These are phyloP conservation scores for Rhinatrema bivittatum DNA, from an alignment of 2,797 vertebrate species.

Conservation along the genomic window DNA sequence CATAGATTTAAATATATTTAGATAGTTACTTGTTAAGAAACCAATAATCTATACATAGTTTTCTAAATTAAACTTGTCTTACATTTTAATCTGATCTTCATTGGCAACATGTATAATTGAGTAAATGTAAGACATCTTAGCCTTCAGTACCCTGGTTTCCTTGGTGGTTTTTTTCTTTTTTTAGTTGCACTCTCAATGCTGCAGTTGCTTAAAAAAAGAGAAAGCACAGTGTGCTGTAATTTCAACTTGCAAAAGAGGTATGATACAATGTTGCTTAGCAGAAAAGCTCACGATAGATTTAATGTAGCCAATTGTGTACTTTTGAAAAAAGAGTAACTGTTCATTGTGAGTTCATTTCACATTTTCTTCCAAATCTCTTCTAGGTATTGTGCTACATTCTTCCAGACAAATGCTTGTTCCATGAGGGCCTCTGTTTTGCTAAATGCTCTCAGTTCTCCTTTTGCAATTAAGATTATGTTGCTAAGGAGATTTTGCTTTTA, in stretches of 20 bases:
- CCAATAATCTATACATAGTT: too few relatives aligned
- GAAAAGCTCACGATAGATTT: slow-evolving; percentile 73
- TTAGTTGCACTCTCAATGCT: slow-evolving; percentile 19
- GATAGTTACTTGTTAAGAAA: too few relatives aligned
- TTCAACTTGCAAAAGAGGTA: slow-evolving; percentile 57
- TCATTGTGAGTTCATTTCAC: slow-evolving; percentile 96
- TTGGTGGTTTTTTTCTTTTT: slow-evolving; percentile 27
- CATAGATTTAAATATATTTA: too few relatives aligned
- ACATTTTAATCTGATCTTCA: too few relatives aligned
- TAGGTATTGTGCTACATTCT: slow-evolving; percentile 82
- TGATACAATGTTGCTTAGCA: slow-evolving; percentile 74
- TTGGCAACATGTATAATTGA: too few relatives aligned
- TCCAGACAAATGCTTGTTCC: slow-evolving; percentile 79
- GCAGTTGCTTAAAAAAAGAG: background rate
- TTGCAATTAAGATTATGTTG: slow-evolving; percentile 98
- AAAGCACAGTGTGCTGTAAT: slow-evolving; percentile 52
- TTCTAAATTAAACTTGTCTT: too few relatives aligned
- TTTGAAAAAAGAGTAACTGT: slow-evolving; percentile 94
- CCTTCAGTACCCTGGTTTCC: slow-evolving; percentile 27
- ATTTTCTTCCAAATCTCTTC: slow-evolving; percentile 88
- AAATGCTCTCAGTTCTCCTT: slow-evolving; percentile 80
- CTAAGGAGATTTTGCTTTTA: slow-evolving; percentile 98
- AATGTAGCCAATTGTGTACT: slow-evolving; percentile 88
- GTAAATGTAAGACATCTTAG: too few relatives aligned
- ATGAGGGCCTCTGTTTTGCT: slow-evolving; percentile 74